Evolutionary conservation across 2,888 invertebrate genomes (phyloP).

Genomic region (Quadroppia sp.): DNA sequence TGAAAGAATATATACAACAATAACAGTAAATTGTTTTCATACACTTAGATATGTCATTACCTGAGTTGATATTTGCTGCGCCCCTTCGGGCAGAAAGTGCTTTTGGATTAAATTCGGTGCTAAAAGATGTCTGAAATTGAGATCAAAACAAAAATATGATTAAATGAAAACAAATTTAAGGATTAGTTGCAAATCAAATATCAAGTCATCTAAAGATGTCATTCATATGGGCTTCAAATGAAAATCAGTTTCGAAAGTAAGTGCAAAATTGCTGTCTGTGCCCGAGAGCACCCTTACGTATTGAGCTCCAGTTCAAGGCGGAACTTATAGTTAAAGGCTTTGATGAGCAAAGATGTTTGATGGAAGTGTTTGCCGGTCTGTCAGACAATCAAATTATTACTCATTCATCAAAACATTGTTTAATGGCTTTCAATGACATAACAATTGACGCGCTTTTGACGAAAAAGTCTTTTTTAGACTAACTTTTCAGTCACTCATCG

Average conservation of each 20-base stretch:
- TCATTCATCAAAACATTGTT: conserved; percentile 19
- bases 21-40: background rate
- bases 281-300: conserved; percentile 64
- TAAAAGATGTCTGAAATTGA: conserved; percentile 72
- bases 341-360: conserved; percentile 89
- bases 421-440: background rate
- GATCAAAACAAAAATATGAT: background rate
- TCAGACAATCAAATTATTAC: conserved; percentile 37
- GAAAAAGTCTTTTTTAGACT: background rate
- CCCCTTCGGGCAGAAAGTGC: conserved; percentile 78
- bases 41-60: conserved; percentile 54
- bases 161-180: conserved; percentile 42
- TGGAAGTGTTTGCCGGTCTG: conserved; percentile 91
- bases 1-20: no score
- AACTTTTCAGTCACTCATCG: no score
- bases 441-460: background rate
- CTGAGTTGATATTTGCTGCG: conserved; percentile 74
- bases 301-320: conserved; percentile 92
- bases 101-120: conserved; percentile 88
- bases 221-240: no score
- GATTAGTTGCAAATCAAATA: no score
- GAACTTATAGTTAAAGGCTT: conserved; percentile 94
- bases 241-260: no score
- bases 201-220: no score
- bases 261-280: no score